These are phyloP conservation scores for Stigmatopora nigra DNA, from an alignment of 2,113 vertebrate genomes.

Conservation along the genomic window DNA sequence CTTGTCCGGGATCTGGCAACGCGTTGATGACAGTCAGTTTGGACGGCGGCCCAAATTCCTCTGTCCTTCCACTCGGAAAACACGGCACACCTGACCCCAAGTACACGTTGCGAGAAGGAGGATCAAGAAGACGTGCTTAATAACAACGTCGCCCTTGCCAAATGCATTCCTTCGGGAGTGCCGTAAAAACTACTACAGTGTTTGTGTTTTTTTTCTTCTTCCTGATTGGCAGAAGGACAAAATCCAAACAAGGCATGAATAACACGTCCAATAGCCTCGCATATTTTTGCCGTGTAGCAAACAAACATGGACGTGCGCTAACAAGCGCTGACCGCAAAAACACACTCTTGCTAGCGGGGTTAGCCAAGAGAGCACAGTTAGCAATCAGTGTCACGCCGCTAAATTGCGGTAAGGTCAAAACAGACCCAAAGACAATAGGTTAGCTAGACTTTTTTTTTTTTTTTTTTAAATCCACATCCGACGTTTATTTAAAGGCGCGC, in stretches of 20 bases:
- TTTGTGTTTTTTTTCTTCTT: not conserved
- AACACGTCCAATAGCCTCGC: conserved; percentile 27
- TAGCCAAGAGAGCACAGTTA: conserved; percentile 58
- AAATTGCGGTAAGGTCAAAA: conserved; percentile 49
- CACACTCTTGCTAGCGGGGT: conserved; percentile 34
- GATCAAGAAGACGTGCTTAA: not conserved
- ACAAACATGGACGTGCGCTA: conserved; percentile 60
- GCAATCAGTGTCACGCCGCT: conserved; percentile 55
- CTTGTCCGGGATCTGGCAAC: conserved; percentile 60
- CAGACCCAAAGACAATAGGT: conserved; percentile 56
- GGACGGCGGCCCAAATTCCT: conserved; percentile 69
- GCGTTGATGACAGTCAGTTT: conserved; percentile 63
- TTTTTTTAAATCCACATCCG: not conserved
- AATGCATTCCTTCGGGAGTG: conserved; percentile 33
- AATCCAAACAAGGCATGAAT: conserved; percentile 1
- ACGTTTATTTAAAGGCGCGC: conserved; percentile 61
- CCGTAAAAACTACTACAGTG: not conserved
- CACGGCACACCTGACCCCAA: conserved; percentile 78
- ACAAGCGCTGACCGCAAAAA: conserved; percentile 45
- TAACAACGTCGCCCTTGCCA: conserved; percentile 11
- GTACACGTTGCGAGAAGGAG: conserved; percentile 48
- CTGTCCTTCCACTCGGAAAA: conserved; percentile 65
- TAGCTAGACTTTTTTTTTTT: not conserved
- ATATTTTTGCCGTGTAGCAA: conserved; percentile 55
- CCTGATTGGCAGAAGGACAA: not conserved